phyloP scores from a whole-genome alignment of 2,113 vertebrate species.

The Zosterops hypoxanthus region DNA sequence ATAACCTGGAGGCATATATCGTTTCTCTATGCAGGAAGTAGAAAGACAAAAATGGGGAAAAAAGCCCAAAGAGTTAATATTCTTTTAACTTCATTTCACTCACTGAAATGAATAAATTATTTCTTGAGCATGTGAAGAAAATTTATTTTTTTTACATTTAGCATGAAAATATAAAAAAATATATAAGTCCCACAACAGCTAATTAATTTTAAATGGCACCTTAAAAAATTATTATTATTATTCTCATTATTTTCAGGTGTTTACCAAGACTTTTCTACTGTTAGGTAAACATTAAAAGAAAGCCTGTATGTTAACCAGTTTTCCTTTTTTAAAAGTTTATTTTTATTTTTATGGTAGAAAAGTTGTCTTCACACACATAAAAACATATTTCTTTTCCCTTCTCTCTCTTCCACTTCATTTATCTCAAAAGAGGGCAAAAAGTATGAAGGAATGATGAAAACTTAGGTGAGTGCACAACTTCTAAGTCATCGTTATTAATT shows the following conservation, averaged over 20 bases:
- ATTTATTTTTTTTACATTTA: neutral
- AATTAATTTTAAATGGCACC: neutral
- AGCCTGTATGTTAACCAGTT: neutral
- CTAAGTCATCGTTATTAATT: neutral
- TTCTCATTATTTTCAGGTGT: neutral
- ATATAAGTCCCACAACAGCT: fast-evolving
- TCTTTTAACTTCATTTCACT: neutral
- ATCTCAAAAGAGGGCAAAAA: neutral
- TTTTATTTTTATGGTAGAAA: neutral
- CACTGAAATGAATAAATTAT: neutral
- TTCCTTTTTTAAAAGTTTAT: neutral
- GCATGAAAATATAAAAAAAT: neutral
- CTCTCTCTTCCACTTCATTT: neutral
- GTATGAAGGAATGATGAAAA: neutral
- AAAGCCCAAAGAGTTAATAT: neutral
- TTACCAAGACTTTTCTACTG: neutral
- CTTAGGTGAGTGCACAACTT: neutral
- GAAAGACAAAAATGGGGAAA: fast-evolving
- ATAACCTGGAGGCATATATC: neutral
- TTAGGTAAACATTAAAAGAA: neutral
- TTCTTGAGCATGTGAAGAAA: neutral
- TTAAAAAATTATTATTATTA: neutral
- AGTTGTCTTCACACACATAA: neutral
- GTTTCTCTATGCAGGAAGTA: neutral
- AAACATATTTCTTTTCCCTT: neutral